phyloP scores from a whole-genome alignment of 2,113 vertebrate genomes.

The Callopanchax toddi region DNA sequence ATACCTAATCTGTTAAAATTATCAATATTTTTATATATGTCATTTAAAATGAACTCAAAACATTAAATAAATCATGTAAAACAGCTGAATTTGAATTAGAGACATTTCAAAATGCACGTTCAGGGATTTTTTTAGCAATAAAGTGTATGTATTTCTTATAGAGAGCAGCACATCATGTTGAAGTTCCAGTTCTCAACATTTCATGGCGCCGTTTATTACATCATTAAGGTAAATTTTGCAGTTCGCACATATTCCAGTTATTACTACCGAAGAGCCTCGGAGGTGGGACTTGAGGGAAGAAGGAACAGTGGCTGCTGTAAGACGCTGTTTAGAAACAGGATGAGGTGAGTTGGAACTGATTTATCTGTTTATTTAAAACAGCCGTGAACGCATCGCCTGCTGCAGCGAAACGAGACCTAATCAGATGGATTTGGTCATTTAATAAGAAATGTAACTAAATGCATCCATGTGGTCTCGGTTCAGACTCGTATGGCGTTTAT shows the following conservation, averaged over 20 bases:
- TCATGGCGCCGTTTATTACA: conserved; percentile 1
- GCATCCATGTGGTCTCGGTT: neutral
- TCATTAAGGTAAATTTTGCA: neutral
- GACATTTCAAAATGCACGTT: too few species aligned
- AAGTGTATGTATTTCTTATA: too few species aligned
- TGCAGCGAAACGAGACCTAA: neutral
- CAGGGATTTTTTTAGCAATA: too few species aligned
- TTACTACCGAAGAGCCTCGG: conserved; percentile 11
- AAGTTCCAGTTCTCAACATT: neutral
- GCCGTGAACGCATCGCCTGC: neutral
- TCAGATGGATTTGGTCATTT: neutral
- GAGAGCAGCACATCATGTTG: too few species aligned
- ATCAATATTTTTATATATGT: too few species aligned
- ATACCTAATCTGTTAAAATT: too few species aligned
- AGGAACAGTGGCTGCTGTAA: neutral
- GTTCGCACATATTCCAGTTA: neutral
- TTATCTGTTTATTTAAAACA: neutral
- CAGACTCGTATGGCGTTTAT: too few species aligned
- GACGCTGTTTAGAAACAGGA: neutral
- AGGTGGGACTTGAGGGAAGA: neutral
- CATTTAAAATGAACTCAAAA: too few species aligned
- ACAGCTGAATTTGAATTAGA: too few species aligned
- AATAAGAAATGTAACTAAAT: neutral
- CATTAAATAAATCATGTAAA: too few species aligned
- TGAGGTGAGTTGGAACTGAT: conserved; percentile 52